phyloP scores from a whole-genome alignment of 2,797 vertebrate species.

The Argentina silus region DNA sequence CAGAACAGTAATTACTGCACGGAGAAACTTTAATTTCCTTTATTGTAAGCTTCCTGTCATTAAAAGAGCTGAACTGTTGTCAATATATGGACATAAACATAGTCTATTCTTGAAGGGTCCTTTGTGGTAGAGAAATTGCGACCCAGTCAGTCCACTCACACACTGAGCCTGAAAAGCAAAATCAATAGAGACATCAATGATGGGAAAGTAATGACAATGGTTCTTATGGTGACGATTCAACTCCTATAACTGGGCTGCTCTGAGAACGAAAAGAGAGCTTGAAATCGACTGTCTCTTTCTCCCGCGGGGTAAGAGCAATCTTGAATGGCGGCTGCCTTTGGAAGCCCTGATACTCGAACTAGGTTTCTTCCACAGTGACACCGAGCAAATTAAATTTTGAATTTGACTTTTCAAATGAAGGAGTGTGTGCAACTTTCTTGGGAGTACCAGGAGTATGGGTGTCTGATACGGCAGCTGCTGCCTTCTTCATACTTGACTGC shows the following conservation, averaged over 20 bases:
- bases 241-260: conserved; percentile 4
- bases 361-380: conserved; percentile 11
- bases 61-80: conserved; percentile 54
- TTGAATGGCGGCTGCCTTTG: conserved; percentile 4
- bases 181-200: conserved; percentile 29
- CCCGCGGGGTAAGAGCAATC: background rate
- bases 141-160: conserved; percentile 21
- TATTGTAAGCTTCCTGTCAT: conserved; percentile 61
- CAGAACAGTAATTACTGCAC: conserved; percentile 68
- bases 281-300: conserved; percentile 1
- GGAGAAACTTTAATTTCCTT: conserved; percentile 69
- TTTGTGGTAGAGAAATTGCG: conserved; percentile 29
- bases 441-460: conserved; percentile 50
- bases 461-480: conserved; percentile 60
- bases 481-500: conserved; percentile 64
- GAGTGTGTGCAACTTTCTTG: conserved; percentile 36
- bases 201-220: conserved; percentile 21
- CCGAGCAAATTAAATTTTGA: conserved; percentile 35
- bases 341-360: conserved; percentile 1
- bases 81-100: conserved; percentile 64
- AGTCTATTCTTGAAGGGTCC: conserved; percentile 20
- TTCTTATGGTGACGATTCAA: conserved; percentile 36
- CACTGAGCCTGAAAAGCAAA: conserved; percentile 36
- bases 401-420: conserved; percentile 40
- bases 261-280: conserved; percentile 14